Conservation (phyloP, 2,888 invertebrate genomes). For the Leucophenga maculata region DNA sequence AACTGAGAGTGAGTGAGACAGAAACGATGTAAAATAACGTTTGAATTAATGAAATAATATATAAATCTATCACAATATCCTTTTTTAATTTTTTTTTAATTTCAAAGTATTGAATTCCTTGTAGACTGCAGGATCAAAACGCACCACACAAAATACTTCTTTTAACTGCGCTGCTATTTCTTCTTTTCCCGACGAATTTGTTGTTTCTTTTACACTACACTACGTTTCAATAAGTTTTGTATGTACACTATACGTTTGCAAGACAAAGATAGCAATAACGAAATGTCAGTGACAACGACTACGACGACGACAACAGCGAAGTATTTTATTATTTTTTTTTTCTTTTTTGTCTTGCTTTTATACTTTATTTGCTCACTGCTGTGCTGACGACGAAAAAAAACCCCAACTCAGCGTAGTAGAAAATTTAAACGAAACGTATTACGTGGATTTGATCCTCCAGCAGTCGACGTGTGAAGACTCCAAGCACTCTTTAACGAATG, state of each 20-base stretch:
- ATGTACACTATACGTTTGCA: slow-evolving; percentile 8
- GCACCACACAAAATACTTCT: not conserved
- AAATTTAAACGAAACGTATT: slow-evolving; percentile 15
- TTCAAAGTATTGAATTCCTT: too few species aligned
- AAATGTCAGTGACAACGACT: slow-evolving; percentile 6
- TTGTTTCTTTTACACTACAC: too few species aligned
- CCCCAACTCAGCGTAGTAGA: slow-evolving; percentile 14
- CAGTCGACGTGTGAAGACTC: slow-evolving; percentile 15
- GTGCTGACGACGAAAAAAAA: not conserved
- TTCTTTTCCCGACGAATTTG: too few species aligned
- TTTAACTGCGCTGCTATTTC: too few species aligned
- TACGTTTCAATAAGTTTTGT: not conserved
- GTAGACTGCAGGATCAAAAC: not conserved
- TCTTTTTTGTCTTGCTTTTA: not conserved
- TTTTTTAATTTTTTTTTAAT: not conserved
- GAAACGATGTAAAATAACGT: not conserved
- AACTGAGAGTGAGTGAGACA: not conserved
- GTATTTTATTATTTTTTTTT: not conserved
- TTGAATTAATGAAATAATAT: slow-evolving; percentile 2
- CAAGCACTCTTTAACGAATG: slow-evolving; percentile 23
- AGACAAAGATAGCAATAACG: slow-evolving; percentile 8
- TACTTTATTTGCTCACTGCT: not conserved
- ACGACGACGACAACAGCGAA: not conserved
- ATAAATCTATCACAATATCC: slow-evolving; percentile 19
- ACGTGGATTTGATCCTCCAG: slow-evolving; percentile 25